Conservation (phyloP, 2,888 invertebrate genomes). For the Clepsis dumicolana region DNA sequence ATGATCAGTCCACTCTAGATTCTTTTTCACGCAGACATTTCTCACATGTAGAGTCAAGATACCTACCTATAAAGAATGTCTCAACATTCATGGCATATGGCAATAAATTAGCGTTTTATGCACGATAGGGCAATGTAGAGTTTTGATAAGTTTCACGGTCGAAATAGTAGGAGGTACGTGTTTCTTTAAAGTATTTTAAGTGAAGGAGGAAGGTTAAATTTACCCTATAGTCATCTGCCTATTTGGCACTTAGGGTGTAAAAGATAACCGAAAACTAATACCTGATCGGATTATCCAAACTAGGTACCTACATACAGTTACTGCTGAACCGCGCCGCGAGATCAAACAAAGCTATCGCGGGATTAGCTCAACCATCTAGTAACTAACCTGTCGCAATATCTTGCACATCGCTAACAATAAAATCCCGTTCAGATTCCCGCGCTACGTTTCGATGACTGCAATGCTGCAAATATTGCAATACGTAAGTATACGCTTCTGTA, state of each 20-base stretch:
- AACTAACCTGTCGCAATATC: slow-evolving; percentile 33
- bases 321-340: slow-evolving; percentile 8
- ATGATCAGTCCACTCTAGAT: too few species aligned
- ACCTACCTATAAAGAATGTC: too few species aligned
- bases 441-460: slow-evolving; percentile 12
- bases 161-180: too few species aligned
- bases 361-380: slow-evolving; percentile 23
- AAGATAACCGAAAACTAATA: not conserved
- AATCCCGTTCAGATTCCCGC: slow-evolving; percentile 39
- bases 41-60: too few species aligned
- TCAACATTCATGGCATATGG: too few species aligned
- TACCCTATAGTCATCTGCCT: too few species aligned
- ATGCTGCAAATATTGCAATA: slow-evolving; percentile 33
- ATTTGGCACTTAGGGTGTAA: not conserved
- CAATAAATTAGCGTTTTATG: too few species aligned
- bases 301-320: slow-evolving; percentile 2
- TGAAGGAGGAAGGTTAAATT: not conserved
- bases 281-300: slow-evolving; percentile 15
- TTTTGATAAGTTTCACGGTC: too few species aligned
- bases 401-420: slow-evolving; percentile 28
- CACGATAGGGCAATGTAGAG: too few species aligned
- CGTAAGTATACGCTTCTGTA: slow-evolving; percentile 26
- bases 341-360: slow-evolving; percentile 29
- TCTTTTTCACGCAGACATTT: too few species aligned
- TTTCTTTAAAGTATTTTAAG: not conserved